These are phyloP conservation scores for Phoebastria nigripes DNA, from an alignment of 2,797 vertebrate species.

Conservation along the genomic window DNA sequence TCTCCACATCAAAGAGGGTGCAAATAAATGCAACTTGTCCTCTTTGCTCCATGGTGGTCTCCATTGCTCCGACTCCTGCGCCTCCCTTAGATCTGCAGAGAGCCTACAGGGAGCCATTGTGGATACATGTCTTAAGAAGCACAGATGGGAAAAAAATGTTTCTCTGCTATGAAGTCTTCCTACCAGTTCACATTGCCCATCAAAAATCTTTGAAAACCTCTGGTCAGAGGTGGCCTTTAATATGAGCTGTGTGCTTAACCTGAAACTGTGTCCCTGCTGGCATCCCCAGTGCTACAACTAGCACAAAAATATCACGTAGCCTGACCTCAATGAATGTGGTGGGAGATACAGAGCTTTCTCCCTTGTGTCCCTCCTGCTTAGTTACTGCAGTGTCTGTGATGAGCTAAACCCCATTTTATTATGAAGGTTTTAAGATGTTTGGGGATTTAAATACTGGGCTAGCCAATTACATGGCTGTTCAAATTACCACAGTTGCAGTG, in stretches of 20 bases:
- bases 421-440: neutral
- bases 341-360: neutral
- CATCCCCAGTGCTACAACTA: neutral
- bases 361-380: neutral
- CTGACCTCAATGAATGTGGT: neutral
- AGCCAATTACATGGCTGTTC: neutral
- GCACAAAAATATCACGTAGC: rapidly evolving
- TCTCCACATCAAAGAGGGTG: neutral
- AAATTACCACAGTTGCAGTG: neutral
- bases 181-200: neutral
- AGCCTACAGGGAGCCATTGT: neutral
- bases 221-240: neutral
- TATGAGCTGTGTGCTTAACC: neutral
- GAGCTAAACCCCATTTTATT: neutral
- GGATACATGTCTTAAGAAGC: neutral
- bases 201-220: neutral
- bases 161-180: neutral
- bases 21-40: neutral
- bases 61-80: neutral
- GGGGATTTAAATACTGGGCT: neutral
- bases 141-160: neutral
- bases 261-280: neutral
- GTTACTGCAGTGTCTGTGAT: neutral
- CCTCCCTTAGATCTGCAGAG: neutral
- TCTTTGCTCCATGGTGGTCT: neutral